These are phyloP conservation scores for Euspilapteryx auroguttella DNA, from an alignment of 2,888 invertebrate genomes.

Conservation along the genomic window DNA sequence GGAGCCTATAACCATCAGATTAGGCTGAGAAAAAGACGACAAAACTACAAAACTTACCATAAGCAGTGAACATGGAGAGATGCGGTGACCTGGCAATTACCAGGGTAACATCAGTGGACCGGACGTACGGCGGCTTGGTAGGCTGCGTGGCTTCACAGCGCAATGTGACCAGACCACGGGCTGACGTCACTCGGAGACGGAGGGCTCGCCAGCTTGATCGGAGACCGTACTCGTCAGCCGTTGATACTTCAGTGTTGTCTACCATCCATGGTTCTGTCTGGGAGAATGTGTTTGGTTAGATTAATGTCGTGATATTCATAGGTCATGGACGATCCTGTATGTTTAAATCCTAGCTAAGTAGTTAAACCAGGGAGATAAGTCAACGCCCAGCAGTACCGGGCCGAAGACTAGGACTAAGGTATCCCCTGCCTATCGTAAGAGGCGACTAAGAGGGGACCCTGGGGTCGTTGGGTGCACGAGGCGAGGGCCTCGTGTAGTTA, in stretches of 20 bases:
- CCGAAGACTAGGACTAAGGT: no score
- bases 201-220: conserved; percentile 39
- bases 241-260: conserved; percentile 34
- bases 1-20: no score
- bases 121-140: conserved; percentile 25
- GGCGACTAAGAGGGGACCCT: no score
- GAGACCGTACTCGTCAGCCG: conserved; percentile 27
- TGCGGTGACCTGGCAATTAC: conserved; percentile 39
- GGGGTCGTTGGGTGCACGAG: no score
- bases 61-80: conserved; percentile 43
- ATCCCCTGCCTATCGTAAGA: no score
- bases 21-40: no score
- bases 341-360: no score
- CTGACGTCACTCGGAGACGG: conserved; percentile 22
- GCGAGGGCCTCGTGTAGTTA: no score
- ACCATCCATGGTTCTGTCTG: conserved; percentile 32
- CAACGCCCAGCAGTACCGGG: no score
- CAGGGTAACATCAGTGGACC: conserved; percentile 24
- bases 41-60: conserved; percentile 25
- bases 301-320: no score
- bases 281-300: neutral
- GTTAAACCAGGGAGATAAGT: no score
- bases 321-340: no score
- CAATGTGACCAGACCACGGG: conserved; percentile 19
- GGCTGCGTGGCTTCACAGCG: conserved; percentile 46